A percentile compares a stretch with the other conserved stretches of the same genome.
Conservation (phyloP, 2,888 invertebrate species). For the Sipha maydis region DNA sequence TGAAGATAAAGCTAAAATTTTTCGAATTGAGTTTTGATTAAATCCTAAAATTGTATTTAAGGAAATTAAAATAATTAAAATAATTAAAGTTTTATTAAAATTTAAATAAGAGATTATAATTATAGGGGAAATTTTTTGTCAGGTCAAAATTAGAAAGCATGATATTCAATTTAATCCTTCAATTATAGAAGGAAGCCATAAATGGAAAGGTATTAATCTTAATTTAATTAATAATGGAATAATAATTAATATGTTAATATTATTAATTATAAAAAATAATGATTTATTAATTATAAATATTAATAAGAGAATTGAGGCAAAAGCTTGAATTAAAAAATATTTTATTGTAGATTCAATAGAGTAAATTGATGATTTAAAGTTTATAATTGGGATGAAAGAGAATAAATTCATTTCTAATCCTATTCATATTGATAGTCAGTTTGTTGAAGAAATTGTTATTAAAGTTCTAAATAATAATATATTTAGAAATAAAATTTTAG, state of each 20-base stretch:
- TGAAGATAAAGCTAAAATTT: constrained; percentile 3
- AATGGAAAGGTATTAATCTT: constrained; percentile 8
- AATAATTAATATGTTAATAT: no score
- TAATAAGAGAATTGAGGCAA: constrained; percentile 1
- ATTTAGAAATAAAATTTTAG: background rate
- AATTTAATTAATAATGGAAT: constrained; percentile 35
- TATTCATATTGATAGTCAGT: constrained; percentile 37
- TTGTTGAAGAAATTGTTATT: no score
- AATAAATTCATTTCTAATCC: constrained; percentile 30
- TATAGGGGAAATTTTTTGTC: constrained; percentile 34
- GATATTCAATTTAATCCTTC: constrained; percentile 37
- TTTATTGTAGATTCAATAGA: no score
- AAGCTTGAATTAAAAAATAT: no score
- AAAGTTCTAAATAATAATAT: background rate
- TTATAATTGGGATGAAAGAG: constrained; percentile 16
- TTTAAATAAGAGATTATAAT: constrained; percentile 28
- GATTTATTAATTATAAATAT: constrained; percentile 8
- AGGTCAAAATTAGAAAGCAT: background rate
- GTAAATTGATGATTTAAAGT: background rate
- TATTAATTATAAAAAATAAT: background rate
- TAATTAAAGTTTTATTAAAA: background rate
- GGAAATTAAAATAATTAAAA: no score
- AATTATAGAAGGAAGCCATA: no score
- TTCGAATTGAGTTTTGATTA: background rate
- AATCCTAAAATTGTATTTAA: background rate